A percentile compares a stretch with the other conserved stretches of the same genome.
Conservation (phyloP, 2,113 vertebrate species). For the Thomomys bottae region DNA sequence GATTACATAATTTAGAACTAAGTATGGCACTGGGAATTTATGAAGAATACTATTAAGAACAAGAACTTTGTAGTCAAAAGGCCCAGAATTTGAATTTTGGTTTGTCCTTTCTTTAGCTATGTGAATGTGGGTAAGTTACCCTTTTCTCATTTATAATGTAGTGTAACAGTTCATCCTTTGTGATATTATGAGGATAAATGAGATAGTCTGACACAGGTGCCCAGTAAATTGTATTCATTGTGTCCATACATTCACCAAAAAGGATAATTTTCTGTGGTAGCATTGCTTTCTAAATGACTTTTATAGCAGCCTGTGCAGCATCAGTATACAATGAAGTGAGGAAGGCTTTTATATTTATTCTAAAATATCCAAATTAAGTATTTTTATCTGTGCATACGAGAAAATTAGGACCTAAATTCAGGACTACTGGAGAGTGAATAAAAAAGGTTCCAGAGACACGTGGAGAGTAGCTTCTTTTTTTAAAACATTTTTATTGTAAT, state of each 20-base stretch:
- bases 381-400: background rate
- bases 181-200: background rate
- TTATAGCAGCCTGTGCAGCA: background rate
- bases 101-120: background rate
- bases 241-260: background rate
- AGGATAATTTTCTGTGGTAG: background rate
- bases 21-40: background rate
- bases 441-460: background rate
- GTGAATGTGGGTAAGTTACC: constrained; percentile 29
- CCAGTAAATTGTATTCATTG: constrained; percentile 5
- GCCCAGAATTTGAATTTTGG: background rate
- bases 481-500: no score
- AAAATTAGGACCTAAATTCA: constrained; percentile 13
- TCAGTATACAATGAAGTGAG: background rate
- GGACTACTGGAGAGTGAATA: background rate
- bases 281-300: background rate
- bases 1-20: background rate
- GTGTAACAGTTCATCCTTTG: background rate
- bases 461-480: background rate
- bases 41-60: constrained; percentile 47
- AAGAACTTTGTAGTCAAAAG: background rate
- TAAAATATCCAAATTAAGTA: background rate
- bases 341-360: background rate
- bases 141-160: constrained; percentile 29
- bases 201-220: background rate